Evolutionary conservation across 2,888 invertebrate genomes (phyloP).

Genomic region (Drosophila colorata): DNA sequence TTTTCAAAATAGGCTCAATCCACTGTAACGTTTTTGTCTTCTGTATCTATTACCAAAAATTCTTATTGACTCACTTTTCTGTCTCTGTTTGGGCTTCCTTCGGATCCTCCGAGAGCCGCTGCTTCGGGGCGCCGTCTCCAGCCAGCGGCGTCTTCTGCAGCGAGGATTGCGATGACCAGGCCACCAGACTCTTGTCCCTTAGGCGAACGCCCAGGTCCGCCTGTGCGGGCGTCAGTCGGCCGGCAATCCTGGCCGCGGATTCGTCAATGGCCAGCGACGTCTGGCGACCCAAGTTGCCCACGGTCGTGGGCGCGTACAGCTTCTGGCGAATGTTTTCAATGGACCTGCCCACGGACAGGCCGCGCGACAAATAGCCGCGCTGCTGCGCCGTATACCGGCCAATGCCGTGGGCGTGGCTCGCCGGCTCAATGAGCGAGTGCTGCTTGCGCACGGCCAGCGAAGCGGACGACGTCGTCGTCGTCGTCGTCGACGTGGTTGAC

Average conservation of each 20-base stretch:
- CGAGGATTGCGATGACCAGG: constrained; percentile 78
- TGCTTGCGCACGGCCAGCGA: constrained; percentile 70
- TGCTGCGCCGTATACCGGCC: constrained; percentile 60
- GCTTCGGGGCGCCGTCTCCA: constrained; percentile 28
- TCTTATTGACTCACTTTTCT: constrained; percentile 46
- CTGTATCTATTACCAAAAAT: no score
- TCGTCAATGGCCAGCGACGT: constrained; percentile 50
- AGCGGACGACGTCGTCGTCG: constrained; percentile 8
- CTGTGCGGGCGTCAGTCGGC: constrained; percentile 38
- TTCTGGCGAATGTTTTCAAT: constrained; percentile 75
- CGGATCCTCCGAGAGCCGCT: constrained; percentile 26
- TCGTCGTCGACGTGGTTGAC: not conserved
- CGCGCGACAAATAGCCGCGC: constrained; percentile 71
- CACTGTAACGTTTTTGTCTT: no score
- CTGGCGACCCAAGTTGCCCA: constrained; percentile 47
- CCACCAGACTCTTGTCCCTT: constrained; percentile 51
- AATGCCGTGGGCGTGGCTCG: constrained; percentile 38
- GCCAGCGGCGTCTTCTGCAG: constrained; percentile 56
- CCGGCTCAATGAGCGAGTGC: constrained; percentile 75
- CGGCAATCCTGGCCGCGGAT: constrained; percentile 19
- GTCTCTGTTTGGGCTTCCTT: constrained; percentile 23
- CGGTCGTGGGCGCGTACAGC: constrained; percentile 46
- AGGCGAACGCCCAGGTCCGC: constrained; percentile 33
- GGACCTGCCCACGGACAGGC: constrained; percentile 79
- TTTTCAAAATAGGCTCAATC: no score